Base-by-base conservation (phyloP, 1,140 invertebrate genomes). In the Drosophila ohnishii region DNA sequence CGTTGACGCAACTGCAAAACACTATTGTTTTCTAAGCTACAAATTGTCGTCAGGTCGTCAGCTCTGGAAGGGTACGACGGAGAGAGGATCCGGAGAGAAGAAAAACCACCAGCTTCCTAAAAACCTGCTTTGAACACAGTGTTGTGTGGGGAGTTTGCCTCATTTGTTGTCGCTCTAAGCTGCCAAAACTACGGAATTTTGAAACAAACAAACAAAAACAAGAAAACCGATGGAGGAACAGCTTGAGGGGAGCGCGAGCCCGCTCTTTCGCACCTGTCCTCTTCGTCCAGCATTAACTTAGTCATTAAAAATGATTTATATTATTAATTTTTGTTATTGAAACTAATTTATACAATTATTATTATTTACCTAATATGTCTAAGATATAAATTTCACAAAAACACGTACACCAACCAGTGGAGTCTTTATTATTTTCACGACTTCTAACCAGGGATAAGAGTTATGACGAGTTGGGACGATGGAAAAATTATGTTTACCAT, bases 1-100 rank as follows among this genome's bases (percentile, higher is more conserved):
- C 84, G 30, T 62, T 92, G 62, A 76, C 86, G 22, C 90, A 90
- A 45, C 35, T 92, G 50, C 91, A 92, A 57, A 92, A 91, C 51
- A 84, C 90, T 22, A 92, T 92, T 75, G 70, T 89, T 64, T 90
- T 91, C 70, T 91, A 88, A 79, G 53, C 37, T 42, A n/a, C 8
- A n/a, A 42, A 19, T 10, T 44, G 42, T 19, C 14, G 37, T n/a
- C 1, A 32, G 7, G 30, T 32, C 35, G 66, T 47, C 51, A 56
- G 63, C 40, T 34, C 34, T 34, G 34, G 42, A 35, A 57, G 44
- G 44, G 34, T 39, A 28, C 32, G 35, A 71, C 2, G 16, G 39
- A 35, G 19, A 22, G 8, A 22, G 51, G 16, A 35, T 14, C 11
- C 16, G 28, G 10, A 19, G 1, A 47, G 22, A 28, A 45, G 50